Evolutionary conservation across 2,113 vertebrate genomes (phyloP).

Genomic region (Oriolus oriolus): DNA sequence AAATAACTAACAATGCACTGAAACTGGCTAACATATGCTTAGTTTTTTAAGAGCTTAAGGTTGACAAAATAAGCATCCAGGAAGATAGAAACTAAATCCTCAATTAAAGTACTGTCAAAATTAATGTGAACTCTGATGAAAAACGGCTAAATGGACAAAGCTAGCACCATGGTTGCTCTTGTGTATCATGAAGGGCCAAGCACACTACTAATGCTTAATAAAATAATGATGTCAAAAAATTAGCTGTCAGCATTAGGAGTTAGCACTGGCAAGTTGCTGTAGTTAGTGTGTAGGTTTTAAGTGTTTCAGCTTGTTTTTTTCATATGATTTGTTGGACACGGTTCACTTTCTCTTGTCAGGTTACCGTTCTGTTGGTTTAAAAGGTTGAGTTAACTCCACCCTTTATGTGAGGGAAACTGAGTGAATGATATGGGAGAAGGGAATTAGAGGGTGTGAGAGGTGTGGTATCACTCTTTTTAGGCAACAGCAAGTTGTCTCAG

Average conservation of each 20-base stretch:
- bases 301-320: neutral
- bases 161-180: neutral
- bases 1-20: conserved; percentile 15
- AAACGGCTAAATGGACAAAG: conserved; percentile 31
- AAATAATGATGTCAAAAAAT: neutral
- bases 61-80: conserved; percentile 36
- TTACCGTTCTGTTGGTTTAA: neutral
- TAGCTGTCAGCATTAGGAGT: neutral
- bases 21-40: conserved; percentile 45
- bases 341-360: neutral
- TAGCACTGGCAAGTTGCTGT: neutral
- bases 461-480: neutral
- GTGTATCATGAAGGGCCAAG: neutral
- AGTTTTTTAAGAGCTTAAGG: conserved; percentile 22
- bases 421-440: neutral
- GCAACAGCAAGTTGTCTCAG: neutral
- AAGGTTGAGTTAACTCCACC: neutral
- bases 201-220: neutral
- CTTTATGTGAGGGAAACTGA: neutral
- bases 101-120: conserved; percentile 44
- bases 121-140: conserved; percentile 28
- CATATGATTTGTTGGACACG: neutral
- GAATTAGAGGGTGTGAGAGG: neutral
- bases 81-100: conserved; percentile 42
- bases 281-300: neutral